Base-by-base conservation (phyloP, 1,140 invertebrate genomes). In the Penaeus vannamei region DNA sequence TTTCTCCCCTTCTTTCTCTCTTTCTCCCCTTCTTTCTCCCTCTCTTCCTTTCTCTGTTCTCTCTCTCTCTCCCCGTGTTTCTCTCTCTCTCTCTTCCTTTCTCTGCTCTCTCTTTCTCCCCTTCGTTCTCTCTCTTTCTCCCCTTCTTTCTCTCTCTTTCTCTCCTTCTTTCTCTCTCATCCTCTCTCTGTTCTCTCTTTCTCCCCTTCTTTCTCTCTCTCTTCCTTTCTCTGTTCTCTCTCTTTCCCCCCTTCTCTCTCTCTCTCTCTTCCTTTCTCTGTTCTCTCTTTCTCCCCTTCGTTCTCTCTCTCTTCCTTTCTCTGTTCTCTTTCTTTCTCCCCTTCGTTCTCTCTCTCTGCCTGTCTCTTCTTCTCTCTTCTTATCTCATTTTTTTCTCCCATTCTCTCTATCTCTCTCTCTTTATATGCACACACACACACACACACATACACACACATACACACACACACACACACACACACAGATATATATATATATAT, bases 141-240 rank as follows among this genome's bases (percentile, higher is more conserved):
- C 26, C 60, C n/a, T 22, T 4, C 36, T 42, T 7, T 46, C 76
- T 61, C 53, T 53, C 69, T n/a, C 69, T n/a, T 8, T 72, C 20
- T 22, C 42, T 59, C 36, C 62, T n/a, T 29, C 62, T 72, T 46
- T 69, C 84, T 59, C 42, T 69, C 84, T 46, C 84, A 62, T 2
- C 14, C 66, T 72, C 22, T 72, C 66, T 72, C n/a, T 72, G 20
- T 72, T 32, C 66, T 72, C 66, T 72, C 66, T 72, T 23, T 72
- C 66, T 66, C 64, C 20, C 64, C 19, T 17, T 14, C 23, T 23
- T 32, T 72, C 66, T 72, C 66, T 72, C 14, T 72, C 66, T 72
- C 69, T 76, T 23, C n/a, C 20, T n/a, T n/a, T 10, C 69, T 76
- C 69, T 14, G n/a, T 72, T 72, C 32, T 32, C 26, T 72, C 32